phyloP scores from a whole-genome alignment of 2,113 vertebrate genomes.

The Periophthalmus modestus region DNA sequence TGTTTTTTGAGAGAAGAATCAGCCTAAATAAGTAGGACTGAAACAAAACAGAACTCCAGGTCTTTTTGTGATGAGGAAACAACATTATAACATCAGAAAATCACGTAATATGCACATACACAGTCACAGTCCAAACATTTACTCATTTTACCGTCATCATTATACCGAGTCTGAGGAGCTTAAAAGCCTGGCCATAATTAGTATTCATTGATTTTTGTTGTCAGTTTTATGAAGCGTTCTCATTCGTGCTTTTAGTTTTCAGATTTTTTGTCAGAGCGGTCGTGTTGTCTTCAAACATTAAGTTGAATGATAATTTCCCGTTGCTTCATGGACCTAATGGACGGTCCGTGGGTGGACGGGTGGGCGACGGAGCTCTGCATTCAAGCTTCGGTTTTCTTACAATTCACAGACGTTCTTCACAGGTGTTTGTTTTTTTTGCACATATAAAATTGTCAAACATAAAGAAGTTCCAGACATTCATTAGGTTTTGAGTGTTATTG shows the following conservation, averaged over 20 bases:
- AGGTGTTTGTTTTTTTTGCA: conserved; percentile 44
- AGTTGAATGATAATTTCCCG: conserved; percentile 20
- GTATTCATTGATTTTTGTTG: neutral
- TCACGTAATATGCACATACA: too few species aligned
- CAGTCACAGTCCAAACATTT: neutral
- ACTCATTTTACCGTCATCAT: neutral
- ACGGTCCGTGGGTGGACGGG: conserved; percentile 40
- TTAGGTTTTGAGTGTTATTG: neutral
- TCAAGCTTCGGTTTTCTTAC: conserved; percentile 30
- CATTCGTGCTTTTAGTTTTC: neutral
- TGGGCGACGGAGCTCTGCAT: conserved; percentile 30
- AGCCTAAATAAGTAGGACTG: too few species aligned
- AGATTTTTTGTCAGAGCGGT: neutral
- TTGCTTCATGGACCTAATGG: conserved; percentile 17
- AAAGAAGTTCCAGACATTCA: neutral
- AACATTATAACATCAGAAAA: too few species aligned
- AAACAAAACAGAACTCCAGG: too few species aligned
- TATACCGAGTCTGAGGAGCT: neutral
- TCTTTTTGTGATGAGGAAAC: too few species aligned
- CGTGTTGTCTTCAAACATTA: conserved; percentile 12
- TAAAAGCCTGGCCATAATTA: neutral
- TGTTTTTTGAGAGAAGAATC: too few species aligned
- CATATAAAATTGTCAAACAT: neutral
- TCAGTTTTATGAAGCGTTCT: neutral
- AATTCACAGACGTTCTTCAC: conserved; percentile 59